phyloP scores from a whole-genome alignment of 2,888 invertebrate species.

The Allophyes oxyacanthae region DNA sequence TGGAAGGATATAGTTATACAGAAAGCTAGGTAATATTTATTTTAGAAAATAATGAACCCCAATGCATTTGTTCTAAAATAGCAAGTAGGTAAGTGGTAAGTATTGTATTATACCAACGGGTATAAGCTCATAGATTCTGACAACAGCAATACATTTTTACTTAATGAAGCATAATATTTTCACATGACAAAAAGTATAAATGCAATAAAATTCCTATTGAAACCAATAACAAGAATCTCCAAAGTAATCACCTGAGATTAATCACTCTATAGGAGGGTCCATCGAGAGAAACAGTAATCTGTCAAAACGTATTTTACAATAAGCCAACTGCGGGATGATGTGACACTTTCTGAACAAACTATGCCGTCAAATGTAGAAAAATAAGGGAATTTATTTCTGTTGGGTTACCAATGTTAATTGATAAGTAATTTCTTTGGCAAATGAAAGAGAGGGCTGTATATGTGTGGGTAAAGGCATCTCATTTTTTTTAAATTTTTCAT shows the following conservation, averaged over 20 bases:
- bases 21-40: too few species aligned
- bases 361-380: slow-evolving; percentile 43
- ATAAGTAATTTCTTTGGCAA: slow-evolving; percentile 40
- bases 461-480: not conserved
- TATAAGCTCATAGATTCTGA: not conserved
- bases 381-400: slow-evolving; percentile 19
- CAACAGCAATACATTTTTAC: slow-evolving; percentile 14
- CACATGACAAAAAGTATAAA: slow-evolving; percentile 40
- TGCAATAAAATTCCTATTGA: slow-evolving; percentile 40
- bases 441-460: slow-evolving; percentile 36
- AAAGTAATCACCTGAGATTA: slow-evolving; percentile 53
- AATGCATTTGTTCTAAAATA: too few species aligned
- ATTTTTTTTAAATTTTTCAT: slow-evolving; percentile 30
- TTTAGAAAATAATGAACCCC: too few species aligned
- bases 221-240: slow-evolving; percentile 22
- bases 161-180: slow-evolving; percentile 41
- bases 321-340: slow-evolving; percentile 46
- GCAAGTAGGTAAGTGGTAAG: too few species aligned
- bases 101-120: too few species aligned
- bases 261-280: slow-evolving; percentile 44
- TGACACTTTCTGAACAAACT: slow-evolving; percentile 44
- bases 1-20: too few species aligned
- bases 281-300: slow-evolving; percentile 44
- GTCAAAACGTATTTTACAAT: slow-evolving; percentile 54
- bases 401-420: slow-evolving; percentile 42